Conservation (phyloP, 2,113 vertebrate genomes). For the Nibea albiflora region DNA sequence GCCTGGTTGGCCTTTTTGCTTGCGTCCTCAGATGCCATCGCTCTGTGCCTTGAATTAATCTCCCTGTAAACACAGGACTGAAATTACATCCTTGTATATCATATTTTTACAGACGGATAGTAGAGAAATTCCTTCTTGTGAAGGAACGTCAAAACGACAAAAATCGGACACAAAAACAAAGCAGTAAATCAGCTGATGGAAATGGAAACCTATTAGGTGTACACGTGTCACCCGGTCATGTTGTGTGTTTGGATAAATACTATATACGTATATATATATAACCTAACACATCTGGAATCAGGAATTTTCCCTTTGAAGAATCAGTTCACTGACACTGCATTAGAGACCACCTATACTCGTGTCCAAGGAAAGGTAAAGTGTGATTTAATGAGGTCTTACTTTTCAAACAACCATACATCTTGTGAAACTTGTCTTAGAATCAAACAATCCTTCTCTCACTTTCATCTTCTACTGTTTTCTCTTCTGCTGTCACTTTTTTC, state of each 20-base stretch:
- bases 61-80: constrained; percentile 65
- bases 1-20: constrained; percentile 63
- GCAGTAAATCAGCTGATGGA: background rate
- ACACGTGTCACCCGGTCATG: background rate
- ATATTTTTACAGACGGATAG: too few relatives aligned
- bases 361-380: background rate
- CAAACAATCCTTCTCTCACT: background rate
- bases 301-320: background rate
- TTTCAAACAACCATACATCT: background rate
- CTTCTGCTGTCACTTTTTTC: too few relatives aligned
- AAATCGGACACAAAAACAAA: background rate
- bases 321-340: background rate
- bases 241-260: constrained; percentile 7
- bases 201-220: background rate
- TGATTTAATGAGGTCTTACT: background rate
- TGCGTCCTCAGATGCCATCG: constrained; percentile 71
- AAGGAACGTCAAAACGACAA: background rate
- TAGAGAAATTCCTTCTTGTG: background rate
- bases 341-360: background rate
- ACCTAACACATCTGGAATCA: constrained; percentile 19
- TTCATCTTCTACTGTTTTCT: background rate
- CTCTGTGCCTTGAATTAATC: constrained; percentile 62
- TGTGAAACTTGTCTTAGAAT: background rate
- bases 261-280: background rate
- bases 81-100: background rate